A percentile compares a stretch with the other conserved stretches of the same genome.
Conservation (phyloP, 2,113 vertebrate species). For the Brachirus orientalis region DNA sequence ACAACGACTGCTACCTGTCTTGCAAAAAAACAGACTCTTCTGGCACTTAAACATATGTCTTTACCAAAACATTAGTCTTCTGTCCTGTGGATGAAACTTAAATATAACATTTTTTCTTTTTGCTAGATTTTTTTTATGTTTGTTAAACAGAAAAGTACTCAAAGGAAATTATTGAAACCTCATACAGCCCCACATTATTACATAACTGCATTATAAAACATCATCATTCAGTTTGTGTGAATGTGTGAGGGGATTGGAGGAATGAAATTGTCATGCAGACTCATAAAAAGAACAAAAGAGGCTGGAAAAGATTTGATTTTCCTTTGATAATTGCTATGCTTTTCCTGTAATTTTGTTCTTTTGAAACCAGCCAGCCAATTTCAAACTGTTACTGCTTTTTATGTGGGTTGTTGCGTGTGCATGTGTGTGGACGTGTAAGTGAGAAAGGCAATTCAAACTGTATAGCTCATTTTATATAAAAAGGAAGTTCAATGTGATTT, state of each 20-base stretch:
- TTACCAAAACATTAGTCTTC: no score
- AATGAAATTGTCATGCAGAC: not conserved
- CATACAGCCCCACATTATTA: not conserved
- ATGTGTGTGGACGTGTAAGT: not conserved
- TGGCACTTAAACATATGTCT: no score
- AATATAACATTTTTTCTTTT: no score
- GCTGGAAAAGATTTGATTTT: conserved; percentile 12
- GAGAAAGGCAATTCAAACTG: not conserved
- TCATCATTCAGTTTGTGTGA: not conserved
- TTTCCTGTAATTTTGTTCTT: conserved; percentile 15
- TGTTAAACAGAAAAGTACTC: no score
- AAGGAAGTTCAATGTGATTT: not conserved
- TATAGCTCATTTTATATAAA: not conserved
- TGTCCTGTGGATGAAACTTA: no score
- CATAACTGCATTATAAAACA: not conserved
- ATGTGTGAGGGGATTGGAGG: not conserved
- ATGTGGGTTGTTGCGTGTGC: not conserved
- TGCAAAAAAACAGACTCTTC: no score
- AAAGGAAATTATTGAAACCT: no score
- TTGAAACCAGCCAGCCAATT: not conserved
- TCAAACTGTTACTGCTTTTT: not conserved
- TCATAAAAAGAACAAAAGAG: conserved; percentile 1
- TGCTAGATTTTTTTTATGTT: no score
- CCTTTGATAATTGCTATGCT: conserved; percentile 21
- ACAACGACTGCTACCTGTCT: no score